Evolutionary conservation across 2,888 invertebrate genomes (phyloP).

Genomic region (Gerosis bhagava): DNA sequence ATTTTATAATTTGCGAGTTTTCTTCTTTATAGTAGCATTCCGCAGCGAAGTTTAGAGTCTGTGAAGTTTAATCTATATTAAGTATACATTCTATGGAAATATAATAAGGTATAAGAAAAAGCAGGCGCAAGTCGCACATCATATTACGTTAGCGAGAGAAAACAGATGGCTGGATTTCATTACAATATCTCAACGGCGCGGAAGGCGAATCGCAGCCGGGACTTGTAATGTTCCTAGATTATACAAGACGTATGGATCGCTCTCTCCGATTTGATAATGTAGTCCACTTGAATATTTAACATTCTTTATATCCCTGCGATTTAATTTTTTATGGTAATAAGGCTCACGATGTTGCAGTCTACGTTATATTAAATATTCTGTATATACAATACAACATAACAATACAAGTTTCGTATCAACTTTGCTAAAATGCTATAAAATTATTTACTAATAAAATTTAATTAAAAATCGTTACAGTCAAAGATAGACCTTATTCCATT

Average conservation of each 20-base stretch:
- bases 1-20: slow-evolving; percentile 5
- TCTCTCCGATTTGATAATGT: slow-evolving; percentile 47
- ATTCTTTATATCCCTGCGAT: slow-evolving; percentile 15
- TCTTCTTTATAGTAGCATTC: slow-evolving; percentile 10
- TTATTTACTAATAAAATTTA: no score
- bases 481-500: no score
- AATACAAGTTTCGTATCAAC: no score
- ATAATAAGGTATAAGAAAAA: slow-evolving; percentile 48
- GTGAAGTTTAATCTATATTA: slow-evolving; percentile 18
- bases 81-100: slow-evolving; percentile 18
- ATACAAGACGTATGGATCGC: slow-evolving; percentile 61
- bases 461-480: no score
- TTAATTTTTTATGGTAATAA: slow-evolving; percentile 19
- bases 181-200: slow-evolving; percentile 71
- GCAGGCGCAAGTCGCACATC: slow-evolving; percentile 58
- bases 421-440: no score
- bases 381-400: no score
- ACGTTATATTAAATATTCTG: no score
- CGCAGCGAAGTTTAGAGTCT: slow-evolving; percentile 3
- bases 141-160: slow-evolving; percentile 66
- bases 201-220: slow-evolving; percentile 64
- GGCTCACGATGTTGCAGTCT: no score
- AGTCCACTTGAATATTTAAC: slow-evolving; percentile 32
- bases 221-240: slow-evolving; percentile 64
- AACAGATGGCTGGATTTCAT: slow-evolving; percentile 77